Conservation (phyloP, 2,888 invertebrate species). For the Leptodirus hochenwartii region DNA sequence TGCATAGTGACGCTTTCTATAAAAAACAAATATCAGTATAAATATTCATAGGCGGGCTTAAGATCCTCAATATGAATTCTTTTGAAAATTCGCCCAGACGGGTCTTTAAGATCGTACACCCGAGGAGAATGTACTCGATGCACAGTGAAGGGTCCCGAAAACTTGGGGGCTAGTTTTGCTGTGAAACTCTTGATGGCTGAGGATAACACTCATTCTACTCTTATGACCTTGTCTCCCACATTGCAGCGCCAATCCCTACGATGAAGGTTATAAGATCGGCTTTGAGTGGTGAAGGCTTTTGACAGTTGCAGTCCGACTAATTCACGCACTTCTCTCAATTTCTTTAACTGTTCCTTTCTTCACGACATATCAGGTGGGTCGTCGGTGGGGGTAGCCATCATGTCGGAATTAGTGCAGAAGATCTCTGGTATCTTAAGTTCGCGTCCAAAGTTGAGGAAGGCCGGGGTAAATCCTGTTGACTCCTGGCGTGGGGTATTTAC, state of each 20-base stretch:
- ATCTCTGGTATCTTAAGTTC: slow-evolving; percentile 7
- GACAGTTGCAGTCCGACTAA: too few species aligned
- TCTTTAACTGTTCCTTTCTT: too few species aligned
- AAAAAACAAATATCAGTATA: too few species aligned
- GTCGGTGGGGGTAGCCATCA: not conserved
- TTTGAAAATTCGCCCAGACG: not conserved
- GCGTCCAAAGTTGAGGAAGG: slow-evolving; percentile 15
- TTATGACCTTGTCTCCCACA: too few species aligned
- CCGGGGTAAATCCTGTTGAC: slow-evolving; percentile 15
- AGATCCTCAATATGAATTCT: slow-evolving; percentile 6
- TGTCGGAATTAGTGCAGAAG: not conserved
- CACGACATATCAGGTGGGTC: too few species aligned
- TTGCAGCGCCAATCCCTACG: too few species aligned
- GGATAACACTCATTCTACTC: too few species aligned
- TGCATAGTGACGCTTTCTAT: too few species aligned
- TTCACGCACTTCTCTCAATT: too few species aligned
- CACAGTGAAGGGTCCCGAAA: slow-evolving; percentile 2
- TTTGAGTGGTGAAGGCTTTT: too few species aligned
- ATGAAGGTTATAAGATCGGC: too few species aligned
- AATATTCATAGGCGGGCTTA: not conserved
- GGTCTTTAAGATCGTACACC: slow-evolving; percentile 2
- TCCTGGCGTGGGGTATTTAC: slow-evolving; percentile 15
- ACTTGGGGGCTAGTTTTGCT: slow-evolving; percentile 5
- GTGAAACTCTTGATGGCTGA: slow-evolving; percentile 1
- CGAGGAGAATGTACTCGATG: slow-evolving; percentile 2